Evolutionary conservation across 2,113 vertebrate genomes (phyloP).

Genomic region (Ariopsis seemanni): DNA sequence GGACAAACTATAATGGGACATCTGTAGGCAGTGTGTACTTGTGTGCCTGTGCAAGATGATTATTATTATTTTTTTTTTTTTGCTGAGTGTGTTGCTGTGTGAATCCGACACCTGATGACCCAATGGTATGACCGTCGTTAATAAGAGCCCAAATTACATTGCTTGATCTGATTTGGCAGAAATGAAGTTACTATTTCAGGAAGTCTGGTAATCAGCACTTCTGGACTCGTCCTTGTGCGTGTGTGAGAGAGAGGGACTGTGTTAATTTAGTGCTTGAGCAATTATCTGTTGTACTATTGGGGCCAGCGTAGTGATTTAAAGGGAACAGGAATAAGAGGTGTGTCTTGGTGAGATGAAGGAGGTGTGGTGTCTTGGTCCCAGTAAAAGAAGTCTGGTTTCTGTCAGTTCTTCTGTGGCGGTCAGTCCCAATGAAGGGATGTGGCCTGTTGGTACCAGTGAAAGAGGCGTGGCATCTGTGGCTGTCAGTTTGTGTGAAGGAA

Average conservation of each 20-base stretch:
- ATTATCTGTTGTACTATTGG: neutral
- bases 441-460: neutral
- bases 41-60: neutral
- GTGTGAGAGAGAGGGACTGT: neutral
- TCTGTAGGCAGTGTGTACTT: neutral
- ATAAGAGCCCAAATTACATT: conserved; percentile 6
- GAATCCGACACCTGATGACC: neutral
- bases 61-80: neutral
- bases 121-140: conserved; percentile 2
- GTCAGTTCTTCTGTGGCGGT: neutral
- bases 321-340: neutral
- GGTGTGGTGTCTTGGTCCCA: neutral
- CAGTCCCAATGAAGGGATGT: neutral
- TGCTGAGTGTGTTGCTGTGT: conserved; percentile 5
- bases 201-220: neutral
- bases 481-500: neutral
- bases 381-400: neutral
- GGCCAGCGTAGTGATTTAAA: neutral
- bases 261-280: neutral
- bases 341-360: neutral
- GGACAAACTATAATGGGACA: neutral
- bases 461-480: neutral
- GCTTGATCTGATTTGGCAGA: neutral
- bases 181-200: neutral
- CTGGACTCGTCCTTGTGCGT: neutral